Evolutionary conservation across 2,113 vertebrate species (phyloP).

Genomic region (Cyprichromis sp.): DNA sequence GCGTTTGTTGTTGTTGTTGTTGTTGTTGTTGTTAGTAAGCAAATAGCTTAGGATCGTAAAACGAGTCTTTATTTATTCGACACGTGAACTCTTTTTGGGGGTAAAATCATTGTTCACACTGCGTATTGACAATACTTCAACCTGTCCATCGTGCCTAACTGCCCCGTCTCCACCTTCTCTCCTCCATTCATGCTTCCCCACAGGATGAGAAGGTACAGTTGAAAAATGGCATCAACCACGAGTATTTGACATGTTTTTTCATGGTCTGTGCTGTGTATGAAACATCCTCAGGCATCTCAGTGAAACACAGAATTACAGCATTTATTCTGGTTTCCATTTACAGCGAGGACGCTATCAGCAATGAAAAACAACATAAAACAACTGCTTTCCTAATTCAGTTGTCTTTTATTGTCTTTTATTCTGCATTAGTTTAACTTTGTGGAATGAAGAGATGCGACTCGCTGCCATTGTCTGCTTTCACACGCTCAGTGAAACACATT

Average conservation of each 20-base stretch:
- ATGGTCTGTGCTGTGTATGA: background rate
- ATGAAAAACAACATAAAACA: background rate
- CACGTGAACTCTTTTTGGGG: background rate
- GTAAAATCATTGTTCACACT: background rate
- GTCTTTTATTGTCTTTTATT: background rate
- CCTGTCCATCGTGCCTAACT: slow-evolving; percentile 33
- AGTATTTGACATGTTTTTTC: background rate
- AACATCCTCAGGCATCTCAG: background rate
- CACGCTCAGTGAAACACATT: background rate
- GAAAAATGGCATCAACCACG: background rate
- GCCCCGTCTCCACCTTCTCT: slow-evolving; percentile 65
- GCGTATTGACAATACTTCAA: background rate
- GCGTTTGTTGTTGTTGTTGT: background rate
- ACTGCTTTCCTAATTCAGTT: background rate
- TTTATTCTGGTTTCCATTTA: background rate
- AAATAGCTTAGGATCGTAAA: background rate
- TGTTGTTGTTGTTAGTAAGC: background rate
- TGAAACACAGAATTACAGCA: background rate
- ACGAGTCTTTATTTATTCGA: background rate
- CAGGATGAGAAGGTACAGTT: slow-evolving; percentile 96
- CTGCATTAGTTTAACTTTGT: background rate
- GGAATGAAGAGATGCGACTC: background rate
- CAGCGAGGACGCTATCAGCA: background rate
- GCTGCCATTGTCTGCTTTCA: background rate
- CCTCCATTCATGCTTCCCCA: slow-evolving; percentile 69